phyloP scores from a whole-genome alignment of 30 jellyfish, hydroid and myxozoan genomes.

The Aurelia coerulea region DNA sequence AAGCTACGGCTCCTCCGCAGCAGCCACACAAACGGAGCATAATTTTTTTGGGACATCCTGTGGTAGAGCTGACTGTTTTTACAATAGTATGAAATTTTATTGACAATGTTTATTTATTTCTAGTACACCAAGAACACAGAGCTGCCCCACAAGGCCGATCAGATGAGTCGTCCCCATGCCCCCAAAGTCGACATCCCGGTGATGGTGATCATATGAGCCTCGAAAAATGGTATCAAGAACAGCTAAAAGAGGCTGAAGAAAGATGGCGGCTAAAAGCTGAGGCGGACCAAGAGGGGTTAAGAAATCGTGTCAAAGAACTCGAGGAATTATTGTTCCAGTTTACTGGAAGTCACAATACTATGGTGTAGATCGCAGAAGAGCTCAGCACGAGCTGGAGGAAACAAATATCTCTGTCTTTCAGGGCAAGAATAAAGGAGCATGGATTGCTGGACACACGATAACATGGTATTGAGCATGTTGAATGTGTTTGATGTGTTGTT shows the following conservation, averaged over 20 bases:
- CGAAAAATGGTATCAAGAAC: slow-evolving; percentile 66
- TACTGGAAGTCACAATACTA: slow-evolving; percentile 74
- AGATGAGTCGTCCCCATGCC: slow-evolving; percentile 75
- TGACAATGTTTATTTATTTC: neutral
- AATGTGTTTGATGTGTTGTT: too few relatives aligned
- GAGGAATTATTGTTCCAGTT: slow-evolving; percentile 61
- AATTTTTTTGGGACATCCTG: too few relatives aligned
- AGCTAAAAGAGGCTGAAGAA: slow-evolving; percentile 76
- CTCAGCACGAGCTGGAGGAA: too few relatives aligned
- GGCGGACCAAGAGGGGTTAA: slow-evolving; percentile 56
- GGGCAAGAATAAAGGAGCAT: too few relatives aligned
- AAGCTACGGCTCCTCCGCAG: too few relatives aligned
- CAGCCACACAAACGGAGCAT: too few relatives aligned
- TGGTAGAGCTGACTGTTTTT: too few relatives aligned
- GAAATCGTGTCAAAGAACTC: slow-evolving; percentile 64
- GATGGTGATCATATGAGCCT: slow-evolving; percentile 81
- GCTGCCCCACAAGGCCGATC: slow-evolving; percentile 82
- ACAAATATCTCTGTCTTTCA: too few relatives aligned
- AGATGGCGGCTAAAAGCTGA: slow-evolving; percentile 73
- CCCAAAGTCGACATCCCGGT: slow-evolving; percentile 58
- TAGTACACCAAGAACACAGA: slow-evolving; percentile 50
- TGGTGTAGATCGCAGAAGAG: slow-evolving; percentile 40
- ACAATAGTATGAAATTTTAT: too few relatives aligned
- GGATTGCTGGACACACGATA: too few relatives aligned
- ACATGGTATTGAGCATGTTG: too few relatives aligned